Evolutionary conservation across 2,888 invertebrate species (phyloP).

Genomic region (Hipparchia semele): DNA sequence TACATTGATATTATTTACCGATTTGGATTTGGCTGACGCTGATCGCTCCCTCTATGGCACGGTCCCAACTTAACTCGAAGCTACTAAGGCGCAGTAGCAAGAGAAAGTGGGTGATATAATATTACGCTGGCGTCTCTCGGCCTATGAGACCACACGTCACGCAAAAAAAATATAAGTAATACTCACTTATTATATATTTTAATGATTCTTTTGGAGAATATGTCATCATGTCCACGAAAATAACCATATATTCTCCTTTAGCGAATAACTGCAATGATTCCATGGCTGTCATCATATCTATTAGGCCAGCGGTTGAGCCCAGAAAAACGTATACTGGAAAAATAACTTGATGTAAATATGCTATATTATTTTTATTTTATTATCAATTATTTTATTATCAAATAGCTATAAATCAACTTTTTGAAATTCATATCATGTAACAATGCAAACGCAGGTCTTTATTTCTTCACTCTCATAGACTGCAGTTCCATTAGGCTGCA

Average conservation of each 20-base stretch:
- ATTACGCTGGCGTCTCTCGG: too few species aligned
- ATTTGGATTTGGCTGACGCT: too few species aligned
- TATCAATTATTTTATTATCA: not conserved
- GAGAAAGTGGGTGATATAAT: too few species aligned
- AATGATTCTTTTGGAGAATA: constrained; percentile 88
- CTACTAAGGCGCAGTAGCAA: too few species aligned
- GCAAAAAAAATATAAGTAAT: not conserved
- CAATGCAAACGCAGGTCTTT: too few species aligned
- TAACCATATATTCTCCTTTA: constrained; percentile 97
- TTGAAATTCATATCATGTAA: not conserved
- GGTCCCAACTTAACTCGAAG: too few species aligned
- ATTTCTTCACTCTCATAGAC: too few species aligned
- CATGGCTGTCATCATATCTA: constrained; percentile 96
- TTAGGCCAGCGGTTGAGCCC: constrained; percentile 92
- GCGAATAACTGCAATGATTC: constrained; percentile 93
- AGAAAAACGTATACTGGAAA: constrained; percentile 96
- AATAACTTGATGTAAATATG: not conserved
- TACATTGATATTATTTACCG: too few species aligned
- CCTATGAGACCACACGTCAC: too few species aligned
- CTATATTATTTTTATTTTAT: not conserved
- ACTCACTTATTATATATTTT: constrained; percentile 92
- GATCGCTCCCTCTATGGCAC: too few species aligned
- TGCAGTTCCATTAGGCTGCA: too few species aligned
- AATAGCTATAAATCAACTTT: not conserved
- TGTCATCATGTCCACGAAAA: constrained; percentile 96